Percentiles rank a stretch among this genome's conserved stretches.
Evolutionary conservation across 2,113 vertebrate species (phyloP).

Genomic region (Rhabdomys dilectus): DNA sequence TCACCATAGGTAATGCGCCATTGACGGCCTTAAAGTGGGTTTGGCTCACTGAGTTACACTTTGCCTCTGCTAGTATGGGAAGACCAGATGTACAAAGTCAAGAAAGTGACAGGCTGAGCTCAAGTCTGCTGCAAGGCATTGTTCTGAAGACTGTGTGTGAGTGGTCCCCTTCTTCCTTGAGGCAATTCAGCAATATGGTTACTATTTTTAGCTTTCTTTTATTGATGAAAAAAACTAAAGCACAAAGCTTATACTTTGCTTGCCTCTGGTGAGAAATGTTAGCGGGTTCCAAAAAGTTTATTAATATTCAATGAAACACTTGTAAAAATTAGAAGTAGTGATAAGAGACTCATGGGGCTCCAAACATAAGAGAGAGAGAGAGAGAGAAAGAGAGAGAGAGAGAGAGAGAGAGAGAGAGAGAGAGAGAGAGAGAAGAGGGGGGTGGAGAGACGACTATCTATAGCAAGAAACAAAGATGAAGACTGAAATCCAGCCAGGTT

Average conservation of each 20-base stretch:
- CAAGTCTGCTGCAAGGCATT: not conserved
- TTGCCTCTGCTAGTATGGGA: not conserved
- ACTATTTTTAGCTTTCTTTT: not conserved
- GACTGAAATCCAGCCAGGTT: not conserved
- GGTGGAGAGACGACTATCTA: not conserved
- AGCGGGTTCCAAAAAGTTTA: not conserved
- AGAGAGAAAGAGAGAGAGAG: not conserved
- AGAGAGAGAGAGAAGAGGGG: not conserved
- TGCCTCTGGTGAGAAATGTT: not conserved
- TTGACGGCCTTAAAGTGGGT: not conserved
- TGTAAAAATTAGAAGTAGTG: conserved; percentile 22
- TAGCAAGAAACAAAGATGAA: not conserved
- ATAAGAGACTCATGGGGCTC: not conserved
- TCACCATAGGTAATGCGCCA: not conserved
- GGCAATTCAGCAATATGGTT: not conserved
- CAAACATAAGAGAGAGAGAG: not conserved
- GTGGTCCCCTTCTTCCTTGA: not conserved
- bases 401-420: not conserved
- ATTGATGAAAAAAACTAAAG: conserved; percentile 22
- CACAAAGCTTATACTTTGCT: not conserved
- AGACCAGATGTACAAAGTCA: not conserved
- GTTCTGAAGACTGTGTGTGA: not conserved
- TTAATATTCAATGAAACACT: conserved; percentile 19
- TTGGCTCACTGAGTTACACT: not conserved
- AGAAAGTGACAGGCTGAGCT: not conserved